Evolutionary conservation across 2,888 invertebrate genomes (phyloP).

Genomic region (Lycocerus yunnanus): DNA sequence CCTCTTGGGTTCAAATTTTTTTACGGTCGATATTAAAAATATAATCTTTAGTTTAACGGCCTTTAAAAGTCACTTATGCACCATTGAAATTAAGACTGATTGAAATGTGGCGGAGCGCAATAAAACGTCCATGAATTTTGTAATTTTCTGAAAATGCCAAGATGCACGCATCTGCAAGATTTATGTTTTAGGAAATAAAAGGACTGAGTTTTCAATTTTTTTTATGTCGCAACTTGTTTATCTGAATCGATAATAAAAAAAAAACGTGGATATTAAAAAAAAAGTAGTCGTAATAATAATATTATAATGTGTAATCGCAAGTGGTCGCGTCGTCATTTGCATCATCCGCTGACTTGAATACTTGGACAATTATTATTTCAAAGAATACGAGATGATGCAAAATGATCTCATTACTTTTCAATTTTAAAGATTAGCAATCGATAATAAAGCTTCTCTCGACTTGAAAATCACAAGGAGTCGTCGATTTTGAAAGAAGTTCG

Average conservation of each 20-base stretch:
- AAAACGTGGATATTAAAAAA: not conserved
- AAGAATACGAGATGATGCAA: not conserved
- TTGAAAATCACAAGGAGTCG: not conserved
- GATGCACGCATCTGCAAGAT: conserved; percentile 12
- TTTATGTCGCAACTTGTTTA: not conserved
- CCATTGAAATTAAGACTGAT: not conserved
- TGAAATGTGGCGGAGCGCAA: not conserved
- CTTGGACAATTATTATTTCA: too few species aligned
- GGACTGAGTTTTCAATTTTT: conserved; percentile 1
- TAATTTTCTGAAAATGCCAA: conserved; percentile 22
- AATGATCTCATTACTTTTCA: conserved; percentile 10
- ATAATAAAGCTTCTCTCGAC: not conserved
- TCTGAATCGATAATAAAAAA: not conserved
- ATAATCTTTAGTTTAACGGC: conserved; percentile 3
- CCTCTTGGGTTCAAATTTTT: conserved; percentile 13
- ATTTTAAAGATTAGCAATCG: not conserved
- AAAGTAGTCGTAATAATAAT: not conserved
- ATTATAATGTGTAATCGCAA: not conserved
- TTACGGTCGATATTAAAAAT: conserved; percentile 1
- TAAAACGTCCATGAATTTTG: conserved; percentile 7
- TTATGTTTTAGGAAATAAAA: conserved; percentile 24
- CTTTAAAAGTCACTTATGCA: conserved; percentile 3
- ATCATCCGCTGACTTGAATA: not conserved
- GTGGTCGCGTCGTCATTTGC: not conserved
- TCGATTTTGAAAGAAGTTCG: not conserved